Percentiles rank a stretch among this genome's conserved stretches.
Evolutionary conservation across 2,113 vertebrate species (phyloP).

Genomic region (Pterocles gutturalis): DNA sequence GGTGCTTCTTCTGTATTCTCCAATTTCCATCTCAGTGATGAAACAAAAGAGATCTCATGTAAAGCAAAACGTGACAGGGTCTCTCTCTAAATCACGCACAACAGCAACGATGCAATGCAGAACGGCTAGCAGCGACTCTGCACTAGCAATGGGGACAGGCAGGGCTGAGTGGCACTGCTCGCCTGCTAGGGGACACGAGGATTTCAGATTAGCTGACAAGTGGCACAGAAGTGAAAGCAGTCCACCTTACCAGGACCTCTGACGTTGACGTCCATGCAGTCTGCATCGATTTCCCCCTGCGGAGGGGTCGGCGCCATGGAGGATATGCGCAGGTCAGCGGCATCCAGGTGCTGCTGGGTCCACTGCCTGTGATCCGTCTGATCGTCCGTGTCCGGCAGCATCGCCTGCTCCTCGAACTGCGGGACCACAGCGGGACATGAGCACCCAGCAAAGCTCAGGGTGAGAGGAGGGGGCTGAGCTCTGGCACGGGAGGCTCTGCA

Average conservation of each 20-base stretch:
- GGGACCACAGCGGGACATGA: neutral
- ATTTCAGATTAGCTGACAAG: neutral
- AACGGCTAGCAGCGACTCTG: neutral
- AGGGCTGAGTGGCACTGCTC: neutral
- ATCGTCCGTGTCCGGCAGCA: conserved; percentile 83
- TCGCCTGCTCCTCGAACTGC: conserved; percentile 91
- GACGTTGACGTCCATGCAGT: conserved; percentile 97
- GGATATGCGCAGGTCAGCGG: conserved; percentile 91
- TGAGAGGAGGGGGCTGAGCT: neutral
- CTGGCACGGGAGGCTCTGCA: neutral
- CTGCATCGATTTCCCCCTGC: conserved; percentile 92
- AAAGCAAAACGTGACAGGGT: neutral
- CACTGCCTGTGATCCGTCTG: conserved; percentile 95
- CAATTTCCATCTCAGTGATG: neutral
- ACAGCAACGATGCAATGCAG: neutral
- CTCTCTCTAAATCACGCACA: neutral
- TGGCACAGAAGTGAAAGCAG: neutral
- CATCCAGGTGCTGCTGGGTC: conserved; percentile 98
- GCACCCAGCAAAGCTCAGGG: neutral
- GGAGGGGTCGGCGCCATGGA: conserved; percentile 95
- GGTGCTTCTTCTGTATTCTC: neutral
- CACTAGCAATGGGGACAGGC: neutral
- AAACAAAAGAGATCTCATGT: neutral
- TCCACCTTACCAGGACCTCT: conserved; percentile 88
- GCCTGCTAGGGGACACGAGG: neutral